Percentiles rank a stretch among this genome's conserved stretches.
These are phyloP conservation scores for Ochlodes sylvanus DNA, from an alignment of 2,888 invertebrate species.

Conservation along the genomic window DNA sequence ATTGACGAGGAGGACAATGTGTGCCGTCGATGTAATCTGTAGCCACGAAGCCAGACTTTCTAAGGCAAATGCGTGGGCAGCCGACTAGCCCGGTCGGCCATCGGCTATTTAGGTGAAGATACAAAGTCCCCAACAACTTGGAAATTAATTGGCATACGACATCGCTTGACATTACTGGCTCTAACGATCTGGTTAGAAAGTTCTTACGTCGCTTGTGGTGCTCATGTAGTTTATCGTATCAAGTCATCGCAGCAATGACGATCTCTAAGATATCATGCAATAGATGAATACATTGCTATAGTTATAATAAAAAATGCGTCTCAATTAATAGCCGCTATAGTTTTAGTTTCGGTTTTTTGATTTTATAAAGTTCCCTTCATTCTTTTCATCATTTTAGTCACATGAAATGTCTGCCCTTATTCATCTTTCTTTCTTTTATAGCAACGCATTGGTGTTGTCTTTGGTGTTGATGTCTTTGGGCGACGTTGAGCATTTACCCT, in stretches of 20 bases:
- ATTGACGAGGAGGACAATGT: not conserved
- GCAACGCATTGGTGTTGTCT: too few relatives aligned
- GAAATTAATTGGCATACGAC: constrained; percentile 30
- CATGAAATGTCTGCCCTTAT: too few relatives aligned
- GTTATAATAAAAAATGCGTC: not conserved
- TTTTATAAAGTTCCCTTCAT: too few relatives aligned
- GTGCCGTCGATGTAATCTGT: not conserved
- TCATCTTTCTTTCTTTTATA: too few relatives aligned
- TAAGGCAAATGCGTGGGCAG: constrained; percentile 63
- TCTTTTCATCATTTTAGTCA: too few relatives aligned
- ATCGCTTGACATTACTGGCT: constrained; percentile 16
- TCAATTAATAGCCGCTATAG: too few relatives aligned
- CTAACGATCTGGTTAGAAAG: constrained; percentile 30
- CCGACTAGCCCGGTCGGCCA: constrained; percentile 39
- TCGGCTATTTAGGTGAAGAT: constrained; percentile 6
- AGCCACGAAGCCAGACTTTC: constrained; percentile 43
- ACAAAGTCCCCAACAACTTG: constrained; percentile 23
- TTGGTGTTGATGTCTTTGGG: too few relatives aligned
- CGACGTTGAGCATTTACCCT: too few relatives aligned
- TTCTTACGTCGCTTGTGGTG: constrained; percentile 19
- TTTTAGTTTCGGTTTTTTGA: too few relatives aligned
- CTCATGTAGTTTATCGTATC: constrained; percentile 15
- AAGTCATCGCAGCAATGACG: constrained; percentile 5
- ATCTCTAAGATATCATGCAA: not conserved
- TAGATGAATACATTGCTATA: not conserved